These are phyloP conservation scores for Xestobium rufovillosum DNA, from an alignment of 2,888 invertebrate species.

Conservation along the genomic window DNA sequence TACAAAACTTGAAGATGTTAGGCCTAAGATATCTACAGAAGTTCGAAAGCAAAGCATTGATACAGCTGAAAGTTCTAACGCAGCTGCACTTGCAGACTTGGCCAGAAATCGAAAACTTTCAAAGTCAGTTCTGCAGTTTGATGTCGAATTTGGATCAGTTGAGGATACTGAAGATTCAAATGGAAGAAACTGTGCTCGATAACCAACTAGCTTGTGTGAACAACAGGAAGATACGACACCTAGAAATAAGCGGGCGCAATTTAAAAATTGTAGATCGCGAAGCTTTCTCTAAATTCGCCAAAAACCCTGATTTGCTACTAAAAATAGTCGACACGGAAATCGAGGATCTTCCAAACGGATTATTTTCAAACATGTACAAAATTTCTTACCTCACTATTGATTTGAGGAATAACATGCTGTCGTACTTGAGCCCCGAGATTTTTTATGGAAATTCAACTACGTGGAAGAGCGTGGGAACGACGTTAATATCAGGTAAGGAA, in stretches of 20 bases:
- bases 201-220: slow-evolving; percentile 71
- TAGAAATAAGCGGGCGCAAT: slow-evolving; percentile 72
- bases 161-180: slow-evolving; percentile 66
- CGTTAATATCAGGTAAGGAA: slow-evolving; percentile 67
- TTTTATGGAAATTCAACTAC: slow-evolving; percentile 80
- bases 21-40: slow-evolving; percentile 65
- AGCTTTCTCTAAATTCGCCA: slow-evolving; percentile 67
- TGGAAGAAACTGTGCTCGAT: slow-evolving; percentile 65
- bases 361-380: slow-evolving; percentile 68
- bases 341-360: slow-evolving; percentile 69
- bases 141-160: slow-evolving; percentile 65
- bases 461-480: slow-evolving; percentile 83
- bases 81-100: slow-evolving; percentile 66
- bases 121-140: slow-evolving; percentile 58
- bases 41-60: slow-evolving; percentile 68
- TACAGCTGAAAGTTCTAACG: slow-evolving; percentile 63
- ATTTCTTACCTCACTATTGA: slow-evolving; percentile 77
- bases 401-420: slow-evolving; percentile 72
- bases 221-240: slow-evolving; percentile 67
- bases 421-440: slow-evolving; percentile 71
- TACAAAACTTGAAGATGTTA: slow-evolving; percentile 68
- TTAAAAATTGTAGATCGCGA: slow-evolving; percentile 68
- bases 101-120: slow-evolving; percentile 60
- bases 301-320: slow-evolving; percentile 67
- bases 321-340: slow-evolving; percentile 72